These are phyloP conservation scores for Selenia dentaria DNA, from an alignment of 2,888 invertebrate genomes.

Conservation along the genomic window DNA sequence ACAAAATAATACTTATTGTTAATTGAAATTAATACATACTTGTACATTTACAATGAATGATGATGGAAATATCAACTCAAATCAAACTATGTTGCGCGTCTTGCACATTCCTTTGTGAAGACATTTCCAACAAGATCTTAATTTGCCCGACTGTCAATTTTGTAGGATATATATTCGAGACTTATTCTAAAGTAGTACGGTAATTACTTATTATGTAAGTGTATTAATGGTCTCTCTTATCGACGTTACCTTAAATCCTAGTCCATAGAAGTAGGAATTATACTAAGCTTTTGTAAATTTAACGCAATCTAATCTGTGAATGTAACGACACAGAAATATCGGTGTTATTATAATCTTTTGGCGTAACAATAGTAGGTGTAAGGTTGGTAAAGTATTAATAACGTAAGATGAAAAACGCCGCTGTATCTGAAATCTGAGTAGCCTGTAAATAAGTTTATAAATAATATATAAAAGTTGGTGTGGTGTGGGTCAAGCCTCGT, in stretches of 20 bases:
- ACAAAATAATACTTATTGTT: too few species aligned
- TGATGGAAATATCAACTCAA: too few species aligned
- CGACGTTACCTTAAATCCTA: slow-evolving; percentile 71
- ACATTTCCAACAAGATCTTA: not conserved
- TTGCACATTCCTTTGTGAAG: too few species aligned
- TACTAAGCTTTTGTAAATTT: slow-evolving; percentile 69
- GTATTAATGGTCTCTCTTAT: slow-evolving; percentile 49
- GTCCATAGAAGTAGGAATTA: slow-evolving; percentile 64
- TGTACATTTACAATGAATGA: too few species aligned
- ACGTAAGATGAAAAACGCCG: slow-evolving; percentile 10
- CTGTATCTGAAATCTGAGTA: slow-evolving; percentile 29
- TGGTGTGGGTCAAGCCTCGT: slow-evolving; percentile 7
- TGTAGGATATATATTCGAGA: slow-evolving; percentile 28
- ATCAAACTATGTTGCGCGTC: too few species aligned
- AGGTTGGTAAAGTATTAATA: slow-evolving; percentile 39
- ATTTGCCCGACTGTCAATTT: slow-evolving; percentile 2
- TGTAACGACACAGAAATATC: slow-evolving; percentile 19
- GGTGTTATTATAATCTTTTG: slow-evolving; percentile 41
- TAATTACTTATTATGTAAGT: slow-evolving; percentile 27
- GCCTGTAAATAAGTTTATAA: slow-evolving; percentile 55
- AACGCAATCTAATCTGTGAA: slow-evolving; percentile 27
- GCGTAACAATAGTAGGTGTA: slow-evolving; percentile 41
- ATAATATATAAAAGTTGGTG: slow-evolving; percentile 16
- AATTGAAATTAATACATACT: too few species aligned
- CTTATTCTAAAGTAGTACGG: slow-evolving; percentile 19